Conservation (phyloP, 2,888 invertebrate genomes). For the Agrypnus murinus region DNA sequence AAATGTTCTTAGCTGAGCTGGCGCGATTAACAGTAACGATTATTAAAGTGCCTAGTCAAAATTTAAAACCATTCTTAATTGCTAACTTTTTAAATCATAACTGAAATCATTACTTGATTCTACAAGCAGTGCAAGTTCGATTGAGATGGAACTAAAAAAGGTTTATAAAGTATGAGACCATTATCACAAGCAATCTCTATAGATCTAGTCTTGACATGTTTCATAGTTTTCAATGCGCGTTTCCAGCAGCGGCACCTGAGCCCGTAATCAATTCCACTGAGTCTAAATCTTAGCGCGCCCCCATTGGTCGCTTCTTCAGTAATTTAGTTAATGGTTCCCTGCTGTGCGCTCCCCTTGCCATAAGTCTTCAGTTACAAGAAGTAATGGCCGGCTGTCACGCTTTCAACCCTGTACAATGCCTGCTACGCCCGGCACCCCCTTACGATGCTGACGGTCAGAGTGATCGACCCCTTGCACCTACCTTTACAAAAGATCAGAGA, state of each 20-base stretch:
- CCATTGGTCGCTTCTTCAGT: conserved; percentile 70
- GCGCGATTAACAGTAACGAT: too few relatives aligned
- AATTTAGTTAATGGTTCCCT: conserved; percentile 72
- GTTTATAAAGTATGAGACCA: conserved; percentile 46
- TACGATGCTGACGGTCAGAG: conserved; percentile 35
- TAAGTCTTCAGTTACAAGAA: conserved; percentile 71
- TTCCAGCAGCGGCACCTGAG: conserved; percentile 68
- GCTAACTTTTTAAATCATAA: too few relatives aligned
- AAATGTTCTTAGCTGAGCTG: too few relatives aligned
- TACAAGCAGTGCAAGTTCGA: conserved; percentile 14
- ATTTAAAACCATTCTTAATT: too few relatives aligned
- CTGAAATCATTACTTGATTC: too few relatives aligned
- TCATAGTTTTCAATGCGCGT: conserved; percentile 58
- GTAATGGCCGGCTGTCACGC: conserved; percentile 72
- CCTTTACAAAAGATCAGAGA: conserved; percentile 29
- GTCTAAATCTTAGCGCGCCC: conserved; percentile 68
- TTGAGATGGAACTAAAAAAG: conserved; percentile 46
- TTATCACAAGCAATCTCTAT: conserved; percentile 54
- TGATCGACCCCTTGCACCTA: conserved; percentile 47
- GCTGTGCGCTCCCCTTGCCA: conserved; percentile 68
- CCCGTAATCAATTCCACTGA: conserved; percentile 69
- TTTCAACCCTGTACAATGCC: conserved; percentile 66
- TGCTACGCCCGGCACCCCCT: conserved; percentile 57
- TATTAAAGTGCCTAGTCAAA: too few relatives aligned
- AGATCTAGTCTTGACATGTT: conserved; percentile 57